Base-by-base conservation (phyloP, 2,113 vertebrate species). In the Protomyctophum bolini region DNA sequence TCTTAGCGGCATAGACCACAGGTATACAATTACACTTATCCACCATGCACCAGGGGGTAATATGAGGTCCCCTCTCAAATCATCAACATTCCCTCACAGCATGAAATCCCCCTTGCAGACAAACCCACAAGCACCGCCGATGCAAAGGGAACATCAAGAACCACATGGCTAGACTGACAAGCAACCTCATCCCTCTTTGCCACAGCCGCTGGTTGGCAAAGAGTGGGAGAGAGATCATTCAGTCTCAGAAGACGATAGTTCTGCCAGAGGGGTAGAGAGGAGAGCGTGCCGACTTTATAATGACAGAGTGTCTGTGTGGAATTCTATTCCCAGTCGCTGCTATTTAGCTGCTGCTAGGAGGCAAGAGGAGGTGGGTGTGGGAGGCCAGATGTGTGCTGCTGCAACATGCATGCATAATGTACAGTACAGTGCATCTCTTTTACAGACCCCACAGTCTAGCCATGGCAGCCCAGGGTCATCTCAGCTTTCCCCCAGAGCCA, bases 281-380 rank as follows among this genome's bases (percentile, higher is more conserved):
- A 66, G 49, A 77, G 70, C 7, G 54, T 63, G 78, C 88, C 88
- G 83, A 14, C 68, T 66, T 63, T 15, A 69, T 91, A 88, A 90
- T 91, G 87, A 91, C 80, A 89, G 90, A 9, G 76, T 81, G 78
- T 77, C 83, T 80, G 77, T 75, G 57, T 70, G 72, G 47, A 84
- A 78, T 68, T 52, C 88, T 91, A 89, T 91, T 91, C 86, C 62
- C 6, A 75, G 79, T 85, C 80, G 69, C 85, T 88, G 86, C 74
- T 84, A 87, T 89, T 91, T 87, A 11, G 62, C 66, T 77, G 64
- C 75, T 82, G 80, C 75, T 10, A 80, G 81, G 80, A 86, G 78
- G 74, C 75, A 56, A 1, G 68, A 61, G 79, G 50, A 66, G 80
- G 78, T 79, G 79, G 76, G 63, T 11, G 0, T 73, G n/a, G 51